Evolutionary conservation across 2,888 invertebrate genomes (phyloP).

Genomic region (Dolomedes plantarius): DNA sequence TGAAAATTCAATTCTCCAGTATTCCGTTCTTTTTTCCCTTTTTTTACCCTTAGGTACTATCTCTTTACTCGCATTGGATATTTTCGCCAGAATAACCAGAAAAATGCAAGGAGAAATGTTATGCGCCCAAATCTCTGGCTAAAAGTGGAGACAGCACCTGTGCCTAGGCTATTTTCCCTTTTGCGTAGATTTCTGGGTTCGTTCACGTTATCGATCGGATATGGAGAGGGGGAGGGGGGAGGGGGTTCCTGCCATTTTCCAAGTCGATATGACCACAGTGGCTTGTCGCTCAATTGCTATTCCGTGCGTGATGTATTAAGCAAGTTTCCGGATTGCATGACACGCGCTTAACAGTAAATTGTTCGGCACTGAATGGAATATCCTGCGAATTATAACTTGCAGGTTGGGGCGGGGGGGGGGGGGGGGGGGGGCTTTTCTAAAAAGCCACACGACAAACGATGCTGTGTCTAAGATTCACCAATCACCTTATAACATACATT

Average conservation of each 20-base stretch:
- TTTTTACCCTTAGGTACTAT: not conserved
- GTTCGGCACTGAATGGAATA: not conserved
- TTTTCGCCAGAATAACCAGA: not conserved
- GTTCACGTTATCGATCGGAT: not conserved
- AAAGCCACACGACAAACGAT: too few relatives aligned
- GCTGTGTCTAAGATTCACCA: too few relatives aligned
- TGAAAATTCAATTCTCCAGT: constrained; percentile 2
- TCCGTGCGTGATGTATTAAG: constrained; percentile 6
- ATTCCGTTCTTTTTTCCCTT: not conserved
- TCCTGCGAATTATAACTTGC: not conserved
- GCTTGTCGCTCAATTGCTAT: not conserved
- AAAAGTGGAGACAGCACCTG: not conserved
- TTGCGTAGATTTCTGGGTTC: not conserved
- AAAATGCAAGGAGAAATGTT: constrained; percentile 9
- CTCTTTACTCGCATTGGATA: not conserved
- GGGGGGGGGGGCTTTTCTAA: too few relatives aligned
- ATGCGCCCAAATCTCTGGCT: not conserved
- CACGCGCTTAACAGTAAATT: not conserved
- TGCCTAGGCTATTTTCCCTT: not conserved
- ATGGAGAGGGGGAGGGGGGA: too few relatives aligned
- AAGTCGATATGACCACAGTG: not conserved
- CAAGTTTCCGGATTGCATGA: constrained; percentile 9
- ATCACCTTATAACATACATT: too few relatives aligned
- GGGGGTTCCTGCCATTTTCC: not conserved
- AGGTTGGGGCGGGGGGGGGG: too few relatives aligned